Base-by-base conservation (phyloP, 2,797 vertebrate species). In the Nyctibius grandis region DNA sequence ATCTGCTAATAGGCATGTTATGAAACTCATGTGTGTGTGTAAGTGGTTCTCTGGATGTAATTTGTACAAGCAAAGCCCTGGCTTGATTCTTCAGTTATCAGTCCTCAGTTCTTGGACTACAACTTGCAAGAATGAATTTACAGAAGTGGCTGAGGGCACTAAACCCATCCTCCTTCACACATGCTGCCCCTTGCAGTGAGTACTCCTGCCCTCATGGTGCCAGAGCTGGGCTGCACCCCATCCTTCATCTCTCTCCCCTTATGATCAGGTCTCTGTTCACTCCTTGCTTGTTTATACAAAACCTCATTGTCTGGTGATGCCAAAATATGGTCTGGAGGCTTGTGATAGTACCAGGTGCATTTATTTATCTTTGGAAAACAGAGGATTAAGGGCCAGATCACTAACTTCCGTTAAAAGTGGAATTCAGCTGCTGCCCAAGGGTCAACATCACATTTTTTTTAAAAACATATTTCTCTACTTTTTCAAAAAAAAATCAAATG, bases 11-110 rank as follows among this genome's bases (percentile, higher is more conserved):
- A 84, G 65, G 61, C 73, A 81, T 67, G 36, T 93, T 94, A 85
- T 67, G 87, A 94, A 94, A 85, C 50, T 96, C 91, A 40, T 93
- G 45, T 87, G 72, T 93, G 61, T 90, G 86, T 57, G 38, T 72
- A 84, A 42, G 38, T 10, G 4, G 68, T 57, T 91, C 72, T 91
- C 93, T 89, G 87, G 79, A 72, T 89, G 38, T 51, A 92, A 95
- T 95, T 94, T 96, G 87, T 80, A 80, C 72, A 75, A 91, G 74
- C 50, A 87, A 89, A 96, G 64, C 72, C 20, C 23, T 57, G 64
- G 75, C 68, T 90, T 63, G 74, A 56, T 83, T 88, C 63, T 67
- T 91, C 70, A 75, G 61, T 69, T 88, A 65, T 47, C 54, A 75
- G 29, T 11, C 45, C 88, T 88, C 61, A 45, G 42, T 72, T 88